These are phyloP conservation scores for Glaucomys volans DNA, from an alignment of 2,113 vertebrate genomes.

Conservation along the genomic window DNA sequence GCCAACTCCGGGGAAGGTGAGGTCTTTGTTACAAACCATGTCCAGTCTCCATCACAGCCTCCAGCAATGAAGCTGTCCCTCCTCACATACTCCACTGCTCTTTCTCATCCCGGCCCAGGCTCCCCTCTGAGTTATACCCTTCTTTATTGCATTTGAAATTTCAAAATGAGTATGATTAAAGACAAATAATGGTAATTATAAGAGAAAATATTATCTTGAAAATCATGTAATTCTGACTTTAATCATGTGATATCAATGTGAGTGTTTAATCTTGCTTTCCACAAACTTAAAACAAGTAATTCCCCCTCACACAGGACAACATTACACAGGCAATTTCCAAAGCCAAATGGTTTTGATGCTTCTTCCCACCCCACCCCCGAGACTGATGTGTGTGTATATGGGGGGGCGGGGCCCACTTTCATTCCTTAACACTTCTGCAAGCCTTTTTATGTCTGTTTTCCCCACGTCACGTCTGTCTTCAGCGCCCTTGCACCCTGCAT, in stretches of 20 bases:
- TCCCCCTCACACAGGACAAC: not conserved
- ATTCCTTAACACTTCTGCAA: too few species aligned
- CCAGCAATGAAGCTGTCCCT: not conserved
- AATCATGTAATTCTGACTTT: not conserved
- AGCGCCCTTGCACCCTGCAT: not conserved
- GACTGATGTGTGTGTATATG: not conserved
- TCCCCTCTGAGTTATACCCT: not conserved
- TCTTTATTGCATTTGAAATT: not conserved
- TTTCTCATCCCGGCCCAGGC: not conserved
- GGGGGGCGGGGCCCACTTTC: not conserved
- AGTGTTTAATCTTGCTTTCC: not conserved
- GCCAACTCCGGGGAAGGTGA: not conserved
- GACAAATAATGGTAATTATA: not conserved
- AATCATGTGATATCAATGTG: not conserved
- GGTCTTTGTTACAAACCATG: not conserved
- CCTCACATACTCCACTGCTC: not conserved
- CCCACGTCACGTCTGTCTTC: not conserved
- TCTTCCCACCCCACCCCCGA: not conserved
- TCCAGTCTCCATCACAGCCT: not conserved
- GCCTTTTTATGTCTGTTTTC: not conserved
- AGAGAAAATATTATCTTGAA: not conserved
- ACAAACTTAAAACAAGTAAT: not conserved
- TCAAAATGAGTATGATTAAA: constrained; percentile 11
- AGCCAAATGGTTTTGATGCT: not conserved
- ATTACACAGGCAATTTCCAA: not conserved